Conservation (phyloP, 1,140 invertebrate genomes). For the Eurosta solidaginis region DNA sequence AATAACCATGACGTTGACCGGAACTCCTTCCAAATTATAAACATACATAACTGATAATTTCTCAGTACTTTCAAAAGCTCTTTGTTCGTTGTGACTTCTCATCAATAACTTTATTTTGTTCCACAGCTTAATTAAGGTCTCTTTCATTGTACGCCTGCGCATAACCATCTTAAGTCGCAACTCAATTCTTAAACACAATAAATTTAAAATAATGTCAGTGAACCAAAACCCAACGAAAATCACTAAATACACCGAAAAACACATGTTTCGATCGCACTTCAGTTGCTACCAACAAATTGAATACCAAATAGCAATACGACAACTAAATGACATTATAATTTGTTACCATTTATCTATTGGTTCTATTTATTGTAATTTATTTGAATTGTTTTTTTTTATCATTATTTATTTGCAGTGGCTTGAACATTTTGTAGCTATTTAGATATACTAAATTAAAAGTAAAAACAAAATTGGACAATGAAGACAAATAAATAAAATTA, state of each 20-base stretch:
- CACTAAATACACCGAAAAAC: conserved; percentile 6
- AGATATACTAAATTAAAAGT: not conserved
- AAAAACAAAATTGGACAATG: not conserved
- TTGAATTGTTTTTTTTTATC: not conserved
- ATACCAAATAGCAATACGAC: not conserved
- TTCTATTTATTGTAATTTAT: conserved; percentile 26
- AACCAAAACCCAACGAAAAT: not conserved
- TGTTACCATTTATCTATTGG: conserved; percentile 16
- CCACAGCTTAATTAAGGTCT: no score
- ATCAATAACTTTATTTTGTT: no score
- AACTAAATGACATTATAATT: not conserved
- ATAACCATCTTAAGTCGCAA: not conserved
- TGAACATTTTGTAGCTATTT: conserved; percentile 3
- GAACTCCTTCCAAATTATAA: no score
- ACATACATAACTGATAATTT: no score
- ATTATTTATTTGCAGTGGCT: not conserved
- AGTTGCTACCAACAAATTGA: not conserved
- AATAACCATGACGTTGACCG: no score
- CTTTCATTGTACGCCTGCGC: no score
- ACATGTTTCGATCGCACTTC: conserved; percentile 10
- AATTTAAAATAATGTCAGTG: not conserved
- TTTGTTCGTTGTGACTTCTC: no score
- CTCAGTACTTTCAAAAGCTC: no score
- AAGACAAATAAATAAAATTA: conserved; percentile 23
- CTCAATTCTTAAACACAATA: not conserved